Conservation (phyloP, 2,888 invertebrate species). For the Carabus problematicus region DNA sequence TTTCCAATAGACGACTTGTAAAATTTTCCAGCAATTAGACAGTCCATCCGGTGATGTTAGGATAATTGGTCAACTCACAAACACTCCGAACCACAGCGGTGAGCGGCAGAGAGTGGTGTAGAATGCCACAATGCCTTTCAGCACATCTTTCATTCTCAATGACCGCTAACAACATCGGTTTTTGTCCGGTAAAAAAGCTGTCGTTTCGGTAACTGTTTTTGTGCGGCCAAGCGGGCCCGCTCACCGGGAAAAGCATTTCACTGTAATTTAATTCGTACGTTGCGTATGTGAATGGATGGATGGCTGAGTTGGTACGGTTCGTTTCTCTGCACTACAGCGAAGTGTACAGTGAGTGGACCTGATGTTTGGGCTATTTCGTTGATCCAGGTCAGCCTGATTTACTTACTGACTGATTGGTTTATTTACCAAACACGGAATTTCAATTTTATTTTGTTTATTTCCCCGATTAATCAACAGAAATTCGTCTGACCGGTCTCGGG, state of each 20-base stretch:
- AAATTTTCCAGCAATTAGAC: slow-evolving; percentile 41
- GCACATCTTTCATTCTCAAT: slow-evolving; percentile 29
- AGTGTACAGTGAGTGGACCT: no score
- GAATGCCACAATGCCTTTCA: not conserved
- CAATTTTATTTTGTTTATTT: slow-evolving; percentile 39
- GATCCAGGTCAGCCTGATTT: slow-evolving; percentile 26
- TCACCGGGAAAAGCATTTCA: slow-evolving; percentile 22
- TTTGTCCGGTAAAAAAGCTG: slow-evolving; percentile 21
- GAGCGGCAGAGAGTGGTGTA: not conserved
- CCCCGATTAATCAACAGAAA: slow-evolving; percentile 22
- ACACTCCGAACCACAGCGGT: not conserved
- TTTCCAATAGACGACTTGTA: slow-evolving; percentile 36
- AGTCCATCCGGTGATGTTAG: no score
- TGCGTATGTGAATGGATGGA: no score
- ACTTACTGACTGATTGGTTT: slow-evolving; percentile 34
- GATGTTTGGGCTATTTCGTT: slow-evolving; percentile 27
- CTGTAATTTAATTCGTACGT: slow-evolving; percentile 35
- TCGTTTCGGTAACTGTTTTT: slow-evolving; percentile 26
- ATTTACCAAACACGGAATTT: slow-evolving; percentile 35
- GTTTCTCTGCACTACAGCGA: no score
- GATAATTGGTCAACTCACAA: no score
- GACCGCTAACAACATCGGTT: slow-evolving; percentile 31
- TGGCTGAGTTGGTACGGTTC: no score
- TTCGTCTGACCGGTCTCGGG: no score
- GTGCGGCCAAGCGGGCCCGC: not conserved